phyloP scores from a whole-genome alignment of 2,888 invertebrate genomes.

The Stenoptilia bipunctidactyla region DNA sequence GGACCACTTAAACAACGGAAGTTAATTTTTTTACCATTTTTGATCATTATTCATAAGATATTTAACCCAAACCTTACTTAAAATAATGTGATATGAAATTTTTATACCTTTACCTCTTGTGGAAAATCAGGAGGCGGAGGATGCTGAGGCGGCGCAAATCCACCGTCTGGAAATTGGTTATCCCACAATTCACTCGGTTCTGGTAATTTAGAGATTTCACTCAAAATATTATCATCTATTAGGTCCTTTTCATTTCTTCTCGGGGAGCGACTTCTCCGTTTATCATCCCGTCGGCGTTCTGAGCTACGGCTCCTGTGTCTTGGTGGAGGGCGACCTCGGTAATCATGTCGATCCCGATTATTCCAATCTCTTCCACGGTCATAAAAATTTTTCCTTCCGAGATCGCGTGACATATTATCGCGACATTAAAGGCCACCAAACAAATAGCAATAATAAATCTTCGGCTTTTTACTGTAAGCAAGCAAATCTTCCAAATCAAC shows the following conservation, averaged over 20 bases:
- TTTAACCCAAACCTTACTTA: no score
- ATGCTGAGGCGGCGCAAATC: constrained; percentile 32
- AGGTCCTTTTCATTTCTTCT: constrained; percentile 45
- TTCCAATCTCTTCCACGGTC: constrained; percentile 23
- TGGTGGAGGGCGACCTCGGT: constrained; percentile 22
- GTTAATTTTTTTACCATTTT: no score
- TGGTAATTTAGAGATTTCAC: constrained; percentile 52
- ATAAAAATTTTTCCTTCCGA: constrained; percentile 16
- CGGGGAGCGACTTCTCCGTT: constrained; percentile 44
- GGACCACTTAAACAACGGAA: no score
- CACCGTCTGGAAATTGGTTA: constrained; percentile 16
- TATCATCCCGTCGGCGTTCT: constrained; percentile 16
- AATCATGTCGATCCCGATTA: constrained; percentile 29
- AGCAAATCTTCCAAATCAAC: no score
- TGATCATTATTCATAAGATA: no score
- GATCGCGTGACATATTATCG: constrained; percentile 21
- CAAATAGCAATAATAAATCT: no score
- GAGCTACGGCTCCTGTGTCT: constrained; percentile 11
- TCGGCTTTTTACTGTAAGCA: no score
- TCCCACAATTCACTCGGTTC: constrained; percentile 61
- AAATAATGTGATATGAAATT: no score
- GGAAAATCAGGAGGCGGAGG: constrained; percentile 26
- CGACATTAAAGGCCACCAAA: no score
- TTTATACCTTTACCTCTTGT: constrained; percentile 40
- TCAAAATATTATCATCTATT: constrained; percentile 52